Base-by-base conservation (phyloP, 2,888 invertebrate species). In the Orchesella flavescens region DNA sequence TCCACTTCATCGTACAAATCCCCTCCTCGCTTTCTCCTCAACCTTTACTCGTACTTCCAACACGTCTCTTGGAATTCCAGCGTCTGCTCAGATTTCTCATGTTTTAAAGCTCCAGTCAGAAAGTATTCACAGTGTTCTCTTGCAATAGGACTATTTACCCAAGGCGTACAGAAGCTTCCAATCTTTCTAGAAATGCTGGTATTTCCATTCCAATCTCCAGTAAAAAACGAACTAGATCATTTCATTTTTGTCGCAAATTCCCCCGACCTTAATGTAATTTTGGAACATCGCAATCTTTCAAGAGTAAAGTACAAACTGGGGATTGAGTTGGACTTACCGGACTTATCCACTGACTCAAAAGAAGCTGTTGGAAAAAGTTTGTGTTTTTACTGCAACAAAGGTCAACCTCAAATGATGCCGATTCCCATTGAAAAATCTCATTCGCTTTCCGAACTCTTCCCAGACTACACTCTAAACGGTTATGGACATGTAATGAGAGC, bases 401-500 rank as follows among this genome's bases (percentile, higher is more conserved):
- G 44, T 4, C 34, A 34, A 34, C 34, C 34, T 34, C 34, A 34
- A 34, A 2, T 4, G 7, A 34, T 34, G 34, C 34, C 7, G 3
- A 34, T 34, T 34, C 34, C 34, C 34, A 34, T 24, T 69, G 77
- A n/a, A 10, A 15, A 17, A 9, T 1, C 9, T 12, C 24, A 9
- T 9, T 10, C 9, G 4, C 2, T 68, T 15, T 43, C 44, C 4
- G 17, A 68, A 9, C 13, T 69, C 1, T 59, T 78, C 17, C 46
- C 57, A 0, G 77, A 78, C 49, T 78, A 69, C 19, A 69, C 69
- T 4, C 19, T 21, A 68, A 69, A 57, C 13, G 69, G 77, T 10
- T 9, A 69, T 24, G 61, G 77, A 5, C 61, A 78, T 46, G 9
- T 1, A n/a, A 2, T 78, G 5, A 57, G 24, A 46, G 34, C 59